Evolutionary conservation across 2,113 vertebrate genomes (phyloP), one percentile per base, ranked within the genome.

Genomic region (Peucedramus taeniatus): DNA sequence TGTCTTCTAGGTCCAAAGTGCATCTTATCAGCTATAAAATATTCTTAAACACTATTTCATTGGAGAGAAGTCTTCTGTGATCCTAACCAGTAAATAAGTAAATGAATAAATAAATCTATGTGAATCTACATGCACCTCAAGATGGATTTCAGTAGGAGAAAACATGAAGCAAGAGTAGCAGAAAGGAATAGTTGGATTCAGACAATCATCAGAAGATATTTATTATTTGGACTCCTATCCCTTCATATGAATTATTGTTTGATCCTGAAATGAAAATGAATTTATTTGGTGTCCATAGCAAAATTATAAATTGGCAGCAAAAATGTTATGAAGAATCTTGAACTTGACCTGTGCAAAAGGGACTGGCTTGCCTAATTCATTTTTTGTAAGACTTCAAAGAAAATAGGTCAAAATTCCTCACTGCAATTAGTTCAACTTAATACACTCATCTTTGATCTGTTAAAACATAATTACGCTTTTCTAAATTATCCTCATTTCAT

Each of bases 351-450:
- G 57, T 83, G 30, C 33, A 47, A 83, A 80, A 10, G 33, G 61
- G n/a, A 74, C 77, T 53, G 89, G 42, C 84, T 80, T 23, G 8
- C 26, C 30, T 54, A 16, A 85, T 85, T 65, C 57, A 53, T 9
- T 94, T 93, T 96, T 85, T 72, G 70, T 65, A 66, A 51, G 66
- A 59, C 91, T 93, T 94, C 87, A 94, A 91, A 96, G 94, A 74
- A 93, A 94, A 89, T 44, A 74, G 60, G 82, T 93, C 79, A 83
- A 81, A 96, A 93, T 83, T 86, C 92, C 60, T 93, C 85, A 64
- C 26, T 93, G 75, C 87, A 91, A 91, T 96, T 95, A 90, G 91
- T 84, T 94, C 72, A 74, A 74, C 56, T 81, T 74, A 78, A 63
- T 92, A 81, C 51, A 74, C 2, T 8, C 47, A 90, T 74, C 83